Evolutionary conservation across 2,888 invertebrate species (phyloP), one percentile per base, ranked within the genome.

Genomic region (Spatulosminthurus flaviceps): DNA sequence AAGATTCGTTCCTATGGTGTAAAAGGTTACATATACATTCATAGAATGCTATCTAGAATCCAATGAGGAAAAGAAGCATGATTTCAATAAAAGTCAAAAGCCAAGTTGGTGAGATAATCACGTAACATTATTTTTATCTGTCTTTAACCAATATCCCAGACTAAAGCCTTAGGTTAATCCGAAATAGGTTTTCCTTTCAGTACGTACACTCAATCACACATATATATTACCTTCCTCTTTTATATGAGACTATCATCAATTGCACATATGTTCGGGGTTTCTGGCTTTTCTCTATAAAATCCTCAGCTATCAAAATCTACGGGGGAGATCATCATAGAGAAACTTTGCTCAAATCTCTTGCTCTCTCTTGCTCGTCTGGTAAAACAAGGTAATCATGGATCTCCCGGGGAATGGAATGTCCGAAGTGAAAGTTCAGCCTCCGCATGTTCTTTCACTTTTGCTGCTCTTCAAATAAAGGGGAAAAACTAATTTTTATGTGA

Each of bases 111-210:
- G 7, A 13, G 16, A 51, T 19, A 5, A 51, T 51, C 51, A 51
- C 51, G 51, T 51, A n/a, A 51, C 51, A 51, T 51, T 51, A 34
- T 51, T 51, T 51, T 51, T 51, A 51, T 51, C 51, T 51, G 9
- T n/a, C n/a, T 51, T 19, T n/a, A 51, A 51, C 51, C 51, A 51
- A 19, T 2, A n/a, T n/a, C 9, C 19, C 51, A 51, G 51, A 16
- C 51, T 11, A 51, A 11, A 51, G 5, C 51, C 9, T 51, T 51
- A 51, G 16, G 51, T 51, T 51, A 51, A 51, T 51, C 51, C 51
- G 19, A 19, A 51, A 51, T 51, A n/a, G 51, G 51, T 51, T 51
- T 51, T 16, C 9, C 51, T 51, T 51, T 51, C n/a, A 19, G 16
- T 19, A 51, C 16, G 51, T 11, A 34, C 9, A 34, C 34, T 34